Base-by-base conservation (phyloP, 2,797 vertebrate genomes). In the Tragopan temminckii region DNA sequence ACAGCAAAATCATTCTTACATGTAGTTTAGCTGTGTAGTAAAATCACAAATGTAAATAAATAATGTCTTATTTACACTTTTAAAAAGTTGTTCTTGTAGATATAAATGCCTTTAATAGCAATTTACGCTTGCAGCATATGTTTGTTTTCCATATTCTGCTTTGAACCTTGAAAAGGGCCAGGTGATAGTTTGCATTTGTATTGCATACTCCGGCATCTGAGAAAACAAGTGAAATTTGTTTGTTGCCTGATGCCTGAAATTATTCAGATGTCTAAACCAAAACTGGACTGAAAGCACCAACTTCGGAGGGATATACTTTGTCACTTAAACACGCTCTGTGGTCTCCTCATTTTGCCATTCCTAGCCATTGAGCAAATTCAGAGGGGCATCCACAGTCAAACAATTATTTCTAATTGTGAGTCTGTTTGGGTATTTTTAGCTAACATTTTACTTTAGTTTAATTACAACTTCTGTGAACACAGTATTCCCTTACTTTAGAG, bases 121-220 rank as follows among this genome's bases (percentile, higher is more conserved):
- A 38, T 57, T 80, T 71, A 42, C 78, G 9, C 50, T 77, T 85
- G 59, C 19, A 66, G n/a, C 15, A 15, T 88, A 25, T 46, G 25
- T 88, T 85, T 91, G 82, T 46, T 8, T 46, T 76, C 62, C 40
- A 21, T 70, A 1, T 62, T 90, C 63, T 50, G 42, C 85, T 93
- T 55, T 66, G 68, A 85, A 43, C 14, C 2, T 5, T 76, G 40
- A 79, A 80, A 77, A 84, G 84, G 74, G 52, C 9, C n/a, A 33
- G 62, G 29, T 76, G 80, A 20, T 67, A 38, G 81, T 92, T 82
- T 72, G 24, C 89, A 88, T 94, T 95, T 35, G 31, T 89, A 92
- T 77, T 42, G 9, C 35, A 36, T 24, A 35, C 57, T 82, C 64
- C 42, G 5, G 45, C 38, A 42, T 81, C 81, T 93, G 78, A 76